phyloP scores from a whole-genome alignment of 2,888 invertebrate species.

The Prosapia bicincta region DNA sequence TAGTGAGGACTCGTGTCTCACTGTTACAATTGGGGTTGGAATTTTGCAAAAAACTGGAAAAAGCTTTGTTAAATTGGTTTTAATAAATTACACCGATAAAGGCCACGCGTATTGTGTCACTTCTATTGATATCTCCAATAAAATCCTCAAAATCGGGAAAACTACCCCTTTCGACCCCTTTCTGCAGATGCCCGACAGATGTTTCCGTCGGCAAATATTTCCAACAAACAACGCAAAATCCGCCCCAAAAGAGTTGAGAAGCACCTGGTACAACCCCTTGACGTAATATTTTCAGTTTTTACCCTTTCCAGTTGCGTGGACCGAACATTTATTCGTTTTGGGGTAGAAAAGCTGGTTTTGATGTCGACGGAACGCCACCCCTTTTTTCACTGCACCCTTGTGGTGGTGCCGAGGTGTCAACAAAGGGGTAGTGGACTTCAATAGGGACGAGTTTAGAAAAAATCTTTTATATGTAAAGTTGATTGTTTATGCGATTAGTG shows the following conservation, averaged over 20 bases:
- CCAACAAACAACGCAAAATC: not conserved
- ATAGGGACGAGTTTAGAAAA: not conserved
- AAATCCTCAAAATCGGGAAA: not conserved
- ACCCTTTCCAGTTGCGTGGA: not conserved
- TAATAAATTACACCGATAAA: not conserved
- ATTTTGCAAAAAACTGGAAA: too few species aligned
- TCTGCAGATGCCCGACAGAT: not conserved
- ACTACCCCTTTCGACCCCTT: not conserved
- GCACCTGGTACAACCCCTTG: not conserved
- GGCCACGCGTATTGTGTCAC: not conserved
- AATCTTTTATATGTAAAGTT: not conserved
- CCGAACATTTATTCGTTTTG: not conserved
- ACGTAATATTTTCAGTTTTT: not conserved
- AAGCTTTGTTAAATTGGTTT: not conserved
- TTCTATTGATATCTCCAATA: not conserved
- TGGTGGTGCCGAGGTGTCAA: slow-evolving; percentile 2
- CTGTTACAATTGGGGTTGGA: too few species aligned
- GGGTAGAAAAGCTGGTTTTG: not conserved
- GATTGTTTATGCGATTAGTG: not conserved
- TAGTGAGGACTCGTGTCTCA: too few species aligned
- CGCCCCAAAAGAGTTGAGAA: not conserved
- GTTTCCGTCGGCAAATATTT: not conserved
- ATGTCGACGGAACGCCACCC: not conserved
- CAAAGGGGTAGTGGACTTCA: not conserved
- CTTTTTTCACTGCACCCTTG: not conserved